phyloP scores from a whole-genome alignment of 2,113 vertebrate species.

The Neodon shergylaensis region DNA sequence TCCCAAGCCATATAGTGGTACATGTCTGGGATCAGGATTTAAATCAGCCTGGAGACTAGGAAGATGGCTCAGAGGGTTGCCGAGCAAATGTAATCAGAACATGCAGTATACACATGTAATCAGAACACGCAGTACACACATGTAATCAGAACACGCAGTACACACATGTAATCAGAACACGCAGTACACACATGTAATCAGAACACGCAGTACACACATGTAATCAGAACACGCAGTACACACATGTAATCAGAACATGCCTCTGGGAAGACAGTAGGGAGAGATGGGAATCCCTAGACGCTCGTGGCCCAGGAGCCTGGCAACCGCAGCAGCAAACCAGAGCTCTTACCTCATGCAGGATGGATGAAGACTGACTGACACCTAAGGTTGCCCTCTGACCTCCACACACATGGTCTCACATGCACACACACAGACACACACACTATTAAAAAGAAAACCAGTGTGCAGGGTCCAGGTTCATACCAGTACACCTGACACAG shows the following conservation, averaged over 20 bases:
- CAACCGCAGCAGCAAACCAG: neutral
- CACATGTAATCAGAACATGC: neutral
- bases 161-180: too few species aligned
- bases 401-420: neutral
- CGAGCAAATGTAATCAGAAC: neutral
- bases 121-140: too few species aligned
- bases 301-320: neutral
- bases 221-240: neutral
- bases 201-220: neutral
- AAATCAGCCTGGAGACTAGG: neutral
- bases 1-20: neutral
- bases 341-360: neutral
- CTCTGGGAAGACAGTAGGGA: neutral
- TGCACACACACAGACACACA: neutral
- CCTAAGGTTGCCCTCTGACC: too few species aligned
- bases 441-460: neutral
- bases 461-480: neutral
- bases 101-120: too few species aligned
- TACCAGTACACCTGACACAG: neutral
- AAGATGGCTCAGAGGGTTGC: neutral
- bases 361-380: neutral
- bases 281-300: neutral
- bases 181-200: neutral
- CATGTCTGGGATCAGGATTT: neutral
- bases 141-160: neutral